Evolutionary conservation across 2,888 invertebrate species (phyloP), one percentile per base, ranked within the genome.

Genomic region (Erynnis tages): DNA sequence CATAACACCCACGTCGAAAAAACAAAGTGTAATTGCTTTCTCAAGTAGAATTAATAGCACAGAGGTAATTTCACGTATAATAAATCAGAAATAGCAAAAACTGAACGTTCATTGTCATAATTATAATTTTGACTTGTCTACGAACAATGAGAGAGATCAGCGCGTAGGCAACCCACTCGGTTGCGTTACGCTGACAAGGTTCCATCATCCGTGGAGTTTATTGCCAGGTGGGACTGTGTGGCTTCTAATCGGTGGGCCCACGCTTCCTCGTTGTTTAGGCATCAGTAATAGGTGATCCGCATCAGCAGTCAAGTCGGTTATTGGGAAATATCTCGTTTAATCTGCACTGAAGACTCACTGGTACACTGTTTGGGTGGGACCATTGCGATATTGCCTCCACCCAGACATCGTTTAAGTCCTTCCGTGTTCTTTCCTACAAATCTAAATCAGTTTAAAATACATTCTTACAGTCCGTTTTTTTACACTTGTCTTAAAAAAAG

Each of bases 101-200:
- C 66, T 64, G 53, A 67, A 52, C 58, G 63, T 65, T 62, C 66
- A 55, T 52, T 52, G 53, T 57, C 54, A 55, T 52, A n/a, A n/a
- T n/a, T n/a, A 40, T 52, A 34, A 35, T 52, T 54, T 50, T 37
- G 53, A 49, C 57, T 59, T 60, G 61, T 61, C 63, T 57, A 54
- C 58, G 71, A 77, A 82, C 82, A 84, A 82, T 82, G 71, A 71
- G 75, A 73, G 75, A 76, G 71, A 77, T 78, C 72, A 65, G 65
- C 67, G 80, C 78, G 83, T 83, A 81, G 82, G 82, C 73, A 70
- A 55, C 46, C 17, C 54, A 56, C 58, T 58, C 62, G 66, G 61
- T 59, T 56, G 64, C 52, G 62, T 59, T 56, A 63, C 52, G 61
- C 43, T 55, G 57, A 71, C 67, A 74, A 66, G 63, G 73, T 73